phyloP scores from a whole-genome alignment of 2,797 vertebrate species.

The Microhierax caerulescens region DNA sequence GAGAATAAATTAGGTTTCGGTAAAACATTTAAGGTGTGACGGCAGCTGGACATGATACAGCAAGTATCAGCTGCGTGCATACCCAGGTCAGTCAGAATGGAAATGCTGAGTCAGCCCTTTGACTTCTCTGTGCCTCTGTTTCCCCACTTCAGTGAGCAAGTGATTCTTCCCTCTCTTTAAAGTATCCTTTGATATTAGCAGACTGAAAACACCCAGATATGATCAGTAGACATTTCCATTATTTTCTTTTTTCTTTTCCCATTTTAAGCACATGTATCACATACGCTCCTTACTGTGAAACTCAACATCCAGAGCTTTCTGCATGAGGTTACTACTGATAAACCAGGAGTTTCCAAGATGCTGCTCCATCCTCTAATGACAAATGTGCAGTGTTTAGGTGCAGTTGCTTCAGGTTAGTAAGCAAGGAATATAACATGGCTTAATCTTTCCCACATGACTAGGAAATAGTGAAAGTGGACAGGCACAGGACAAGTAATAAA shows the following conservation, averaged over 20 bases:
- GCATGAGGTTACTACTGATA: neutral
- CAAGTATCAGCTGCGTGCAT: neutral
- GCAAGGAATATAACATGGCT: neutral
- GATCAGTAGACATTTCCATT: neutral
- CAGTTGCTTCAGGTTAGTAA: neutral
- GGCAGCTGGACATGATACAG: neutral
- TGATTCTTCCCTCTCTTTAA: neutral
- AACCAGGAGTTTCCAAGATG: neutral
- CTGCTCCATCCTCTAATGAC: neutral
- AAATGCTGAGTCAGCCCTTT: neutral
- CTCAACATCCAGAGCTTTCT: neutral
- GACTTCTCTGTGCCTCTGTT: neutral
- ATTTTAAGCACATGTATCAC: neutral
- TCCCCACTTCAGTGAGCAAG: neutral
- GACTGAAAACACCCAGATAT: neutral
- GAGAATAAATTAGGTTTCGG: neutral
- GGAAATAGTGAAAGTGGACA: neutral
- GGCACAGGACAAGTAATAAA: neutral
- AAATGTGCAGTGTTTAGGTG: neutral
- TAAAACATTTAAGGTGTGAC: neutral
- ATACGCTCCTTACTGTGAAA: neutral
- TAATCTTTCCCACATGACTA: neutral
- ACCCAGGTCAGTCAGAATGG: neutral
- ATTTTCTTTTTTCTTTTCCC: too few relatives aligned
- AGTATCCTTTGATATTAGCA: neutral